Base-by-base conservation (phyloP, 2,888 invertebrate species). In the Nemapogon koenigi region DNA sequence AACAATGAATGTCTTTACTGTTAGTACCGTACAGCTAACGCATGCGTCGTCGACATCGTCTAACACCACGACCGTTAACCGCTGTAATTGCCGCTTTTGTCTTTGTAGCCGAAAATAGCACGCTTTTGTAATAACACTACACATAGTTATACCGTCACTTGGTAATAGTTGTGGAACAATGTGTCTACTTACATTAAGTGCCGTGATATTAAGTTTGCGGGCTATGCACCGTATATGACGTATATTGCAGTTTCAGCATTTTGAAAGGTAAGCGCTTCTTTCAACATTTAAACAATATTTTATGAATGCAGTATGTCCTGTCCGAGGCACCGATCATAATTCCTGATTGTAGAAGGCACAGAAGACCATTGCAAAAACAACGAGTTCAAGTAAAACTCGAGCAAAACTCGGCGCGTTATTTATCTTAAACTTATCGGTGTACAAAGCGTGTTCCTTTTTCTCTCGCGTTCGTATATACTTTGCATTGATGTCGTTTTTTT, bases 361-460 rank as follows among this genome's bases (percentile, higher is more conserved):
- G 59, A 55, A 59, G 53, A 61, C 54, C 52, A 19, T 19, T 15
- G 49, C 46, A 59, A 61, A 61, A 64, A 62, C 42, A 51, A 55
- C 48, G 50, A 41, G 47, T 45, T 46, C 48, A 46, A 59, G 59
- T 57, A 60, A 63, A 62, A 57, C 55, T 26, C 15, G 59, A 67
- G 62, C 64, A 57, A 64, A 66, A 68, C 65, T 65, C 59, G 49
- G 58, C 62, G 59, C 58, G 66, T 65, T 73, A 73, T 75, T 75
- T 73, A 75, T 73, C 72, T 70, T 71, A 61, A 69, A 68, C 56
- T 68, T 73, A 73, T 75, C 71, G 62, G 62, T 65, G 70, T 67
- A 66, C 65, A 58, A 51, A 58, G 56, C 54, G 53, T 60, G 48
- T 61, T 70, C 62, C 58, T 69, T 71, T 68, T 69, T 69, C 60